Percentiles rank a stretch among this genome's conserved stretches.
phyloP scores from a whole-genome alignment of 2,113 vertebrate genomes.

The Ceratotherium simum region DNA sequence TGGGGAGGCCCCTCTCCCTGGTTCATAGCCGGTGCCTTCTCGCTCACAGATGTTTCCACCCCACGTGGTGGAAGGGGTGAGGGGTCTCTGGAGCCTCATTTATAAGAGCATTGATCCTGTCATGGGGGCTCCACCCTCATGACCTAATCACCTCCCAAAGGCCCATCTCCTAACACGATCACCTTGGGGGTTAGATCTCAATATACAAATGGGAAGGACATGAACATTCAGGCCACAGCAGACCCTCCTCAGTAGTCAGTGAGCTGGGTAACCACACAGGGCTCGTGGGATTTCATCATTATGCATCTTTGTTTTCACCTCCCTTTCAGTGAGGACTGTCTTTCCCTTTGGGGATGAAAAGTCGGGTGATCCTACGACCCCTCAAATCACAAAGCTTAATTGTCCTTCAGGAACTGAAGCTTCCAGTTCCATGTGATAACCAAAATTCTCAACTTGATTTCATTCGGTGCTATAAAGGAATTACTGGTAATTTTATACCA shows the following conservation, averaged over 20 bases:
- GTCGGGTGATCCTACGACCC: neutral
- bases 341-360: neutral
- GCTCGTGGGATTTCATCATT: neutral
- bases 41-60: accelerated
- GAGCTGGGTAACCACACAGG: neutral
- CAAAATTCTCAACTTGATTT: neutral
- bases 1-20: too few species aligned
- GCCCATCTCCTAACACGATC: too few species aligned
- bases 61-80: neutral
- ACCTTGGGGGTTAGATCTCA: neutral
- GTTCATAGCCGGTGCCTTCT: neutral
- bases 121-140: neutral
- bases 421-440: neutral
- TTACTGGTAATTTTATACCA: neutral
- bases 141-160: neutral
- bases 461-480: neutral
- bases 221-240: too few species aligned
- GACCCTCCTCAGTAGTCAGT: too few species aligned
- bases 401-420: neutral
- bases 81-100: neutral
- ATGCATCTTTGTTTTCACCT: neutral
- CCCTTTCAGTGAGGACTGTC: neutral
- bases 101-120: neutral
- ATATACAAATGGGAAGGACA: too few species aligned
- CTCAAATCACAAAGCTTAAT: neutral